Evolutionary conservation across 1,140 invertebrate species (phyloP), one percentile per base, ranked within the genome.

Genomic region (Paramacrobiotus metropolitanus): DNA sequence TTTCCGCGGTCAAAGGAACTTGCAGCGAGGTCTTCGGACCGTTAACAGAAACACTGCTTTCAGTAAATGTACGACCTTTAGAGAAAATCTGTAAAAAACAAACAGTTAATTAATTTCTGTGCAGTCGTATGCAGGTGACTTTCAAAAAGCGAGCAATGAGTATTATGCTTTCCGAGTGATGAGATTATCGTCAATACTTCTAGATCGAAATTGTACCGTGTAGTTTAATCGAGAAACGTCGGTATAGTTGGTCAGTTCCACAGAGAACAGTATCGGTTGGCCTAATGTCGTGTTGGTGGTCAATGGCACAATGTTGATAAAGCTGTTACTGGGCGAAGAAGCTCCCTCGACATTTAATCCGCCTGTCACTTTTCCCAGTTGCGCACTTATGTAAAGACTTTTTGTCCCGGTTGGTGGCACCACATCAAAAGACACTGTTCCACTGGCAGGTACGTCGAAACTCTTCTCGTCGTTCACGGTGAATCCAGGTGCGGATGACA

Each of bases 1-100:
- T 88, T 3, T 83, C 79, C 65, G 82, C 79, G 1, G 82, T 83
- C 1, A 85, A 81, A 31, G 82, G 71, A 67, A 90, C 83, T 61
- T 78, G 78, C 64, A 73, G 70, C 45, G 65, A 68, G 2, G 69
- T 66, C 18, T 4, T 20, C 15, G 48, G 15, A 9, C 24, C 48
- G 15, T 55, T 55, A 15, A 28, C 48, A 4, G 24, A 24, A 4
- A 55, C 48, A 24, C 15, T 20, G 28, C 4, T 20, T 28, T 55
- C 48, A 4, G 31, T 65, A 31, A 21, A 55, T 60, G 34, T 44
- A 64, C 20, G 28, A 2, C 30, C 28, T n/a, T n/a, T n/a, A n/a
- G n/a, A n/a, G n/a, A n/a, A n/a, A n/a, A n/a, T n/a, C n/a, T n/a
- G n/a, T n/a, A n/a, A n/a, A n/a, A n/a, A n/a, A n/a, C n/a, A n/a